Conservation (phyloP, 2,797 vertebrate species). For the Antrozous pallidus region DNA sequence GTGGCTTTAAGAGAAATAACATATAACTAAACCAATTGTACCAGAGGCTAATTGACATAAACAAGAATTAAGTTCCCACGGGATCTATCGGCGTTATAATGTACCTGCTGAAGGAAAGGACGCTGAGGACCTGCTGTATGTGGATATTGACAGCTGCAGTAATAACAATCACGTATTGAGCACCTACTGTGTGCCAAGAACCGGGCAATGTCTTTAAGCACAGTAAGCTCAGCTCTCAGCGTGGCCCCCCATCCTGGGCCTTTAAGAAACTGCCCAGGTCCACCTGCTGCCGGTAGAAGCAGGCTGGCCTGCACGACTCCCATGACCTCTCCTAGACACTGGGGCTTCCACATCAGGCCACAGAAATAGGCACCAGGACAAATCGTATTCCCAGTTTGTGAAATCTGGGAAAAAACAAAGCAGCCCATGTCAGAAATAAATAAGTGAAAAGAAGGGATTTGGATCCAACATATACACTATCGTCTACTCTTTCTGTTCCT, state of each 20-base stretch:
- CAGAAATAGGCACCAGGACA: neutral
- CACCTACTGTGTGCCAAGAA: neutral
- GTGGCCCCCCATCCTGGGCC: neutral
- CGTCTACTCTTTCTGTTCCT: neutral
- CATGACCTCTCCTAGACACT: neutral
- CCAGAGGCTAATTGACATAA: neutral
- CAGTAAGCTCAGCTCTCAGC: neutral
- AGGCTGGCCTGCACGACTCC: neutral
- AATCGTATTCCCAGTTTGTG: neutral
- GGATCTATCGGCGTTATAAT: neutral
- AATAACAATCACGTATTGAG: neutral
- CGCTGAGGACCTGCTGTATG: neutral
- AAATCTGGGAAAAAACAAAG: neutral
- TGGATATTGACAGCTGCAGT: neutral
- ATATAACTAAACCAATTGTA: neutral
- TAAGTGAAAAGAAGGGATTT: slow-evolving; percentile 11
- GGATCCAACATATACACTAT: neutral
- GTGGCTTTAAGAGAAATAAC: neutral
- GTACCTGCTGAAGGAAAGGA: neutral
- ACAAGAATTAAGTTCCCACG: neutral
- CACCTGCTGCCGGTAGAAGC: neutral
- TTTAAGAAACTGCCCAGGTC: neutral
- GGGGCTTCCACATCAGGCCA: neutral
- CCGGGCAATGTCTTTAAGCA: neutral
- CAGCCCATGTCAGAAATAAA: neutral